Percentiles rank a stretch among this genome's conserved stretches.
phyloP scores from a whole-genome alignment of 2,888 invertebrate genomes.

The Phyto melanocephala region DNA sequence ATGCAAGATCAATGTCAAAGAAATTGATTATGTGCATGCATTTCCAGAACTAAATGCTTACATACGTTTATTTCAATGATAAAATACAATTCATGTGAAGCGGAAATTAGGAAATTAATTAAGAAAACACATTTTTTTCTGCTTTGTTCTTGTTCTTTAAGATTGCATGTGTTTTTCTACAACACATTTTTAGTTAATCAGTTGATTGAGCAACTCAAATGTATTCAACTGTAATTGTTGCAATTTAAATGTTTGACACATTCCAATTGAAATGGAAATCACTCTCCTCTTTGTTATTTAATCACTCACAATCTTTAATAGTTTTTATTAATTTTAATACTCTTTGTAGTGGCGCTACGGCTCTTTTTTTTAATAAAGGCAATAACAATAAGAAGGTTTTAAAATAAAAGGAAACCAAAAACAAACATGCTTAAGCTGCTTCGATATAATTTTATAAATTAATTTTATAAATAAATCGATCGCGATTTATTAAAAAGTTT shows the following conservation, averaged over 20 bases:
- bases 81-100: slow-evolving; percentile 10
- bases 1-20: slow-evolving; percentile 36
- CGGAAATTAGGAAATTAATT: slow-evolving; percentile 31
- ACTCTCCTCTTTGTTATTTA: neutral
- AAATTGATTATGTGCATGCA: slow-evolving; percentile 23
- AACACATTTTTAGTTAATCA: slow-evolving; percentile 6
- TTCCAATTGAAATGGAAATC: neutral
- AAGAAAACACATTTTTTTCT: neutral
- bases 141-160: neutral
- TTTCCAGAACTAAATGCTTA: neutral
- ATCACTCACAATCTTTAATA: neutral
- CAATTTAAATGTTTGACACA: slow-evolving; percentile 13
- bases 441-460: no score
- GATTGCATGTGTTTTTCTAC: neutral
- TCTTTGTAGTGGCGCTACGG: neutral
- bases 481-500: no score
- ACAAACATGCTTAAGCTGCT: no score
- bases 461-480: no score
- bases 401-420: no score
- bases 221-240: neutral
- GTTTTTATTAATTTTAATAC: neutral
- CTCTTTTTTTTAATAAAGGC: no score
- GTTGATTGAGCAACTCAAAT: slow-evolving; percentile 39
- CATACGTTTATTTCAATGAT: neutral
- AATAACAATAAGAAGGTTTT: neutral